Percentiles rank a stretch among this genome's conserved stretches.
Evolutionary conservation across 2,797 vertebrate genomes (phyloP).

Genomic region (Alcedo atthis): DNA sequence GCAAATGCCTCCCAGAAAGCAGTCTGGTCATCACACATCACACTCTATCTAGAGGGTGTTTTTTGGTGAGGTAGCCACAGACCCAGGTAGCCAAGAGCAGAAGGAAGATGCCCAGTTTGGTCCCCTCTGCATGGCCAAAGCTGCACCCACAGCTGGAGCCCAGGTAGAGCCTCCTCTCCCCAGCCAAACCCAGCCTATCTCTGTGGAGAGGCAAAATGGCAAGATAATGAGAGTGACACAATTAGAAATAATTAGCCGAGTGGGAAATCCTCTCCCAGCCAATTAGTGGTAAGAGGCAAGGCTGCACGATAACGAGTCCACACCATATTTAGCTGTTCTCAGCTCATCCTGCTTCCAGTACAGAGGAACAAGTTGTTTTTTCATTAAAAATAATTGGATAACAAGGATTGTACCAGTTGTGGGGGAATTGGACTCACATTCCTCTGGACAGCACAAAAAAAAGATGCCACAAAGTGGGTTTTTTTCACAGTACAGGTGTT

Average conservation of each 20-base stretch:
- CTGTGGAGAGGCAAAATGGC: not conserved
- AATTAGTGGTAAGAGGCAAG: constrained; percentile 31
- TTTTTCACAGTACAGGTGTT: not conserved
- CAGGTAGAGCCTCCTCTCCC: not conserved
- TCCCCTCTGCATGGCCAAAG: too few relatives aligned
- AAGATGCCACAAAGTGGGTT: not conserved
- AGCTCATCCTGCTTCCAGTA: not conserved
- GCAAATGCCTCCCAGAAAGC: not conserved
- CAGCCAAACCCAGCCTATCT: not conserved
- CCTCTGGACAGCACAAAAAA: not conserved
- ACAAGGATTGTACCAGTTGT: fast-evolving
- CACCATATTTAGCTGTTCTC: not conserved
- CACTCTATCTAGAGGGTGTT: not conserved
- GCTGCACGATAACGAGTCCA: not conserved
- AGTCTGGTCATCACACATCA: not conserved
- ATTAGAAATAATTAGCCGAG: constrained; percentile 42
- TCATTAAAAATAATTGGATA: constrained; percentile 24
- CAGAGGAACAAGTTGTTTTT: not conserved
- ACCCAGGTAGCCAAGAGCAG: not conserved
- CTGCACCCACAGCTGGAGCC: not conserved
- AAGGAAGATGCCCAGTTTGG: too few relatives aligned
- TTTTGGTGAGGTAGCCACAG: not conserved
- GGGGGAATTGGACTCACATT: not conserved
- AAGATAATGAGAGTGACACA: not conserved
- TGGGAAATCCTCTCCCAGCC: not conserved